Evolutionary conservation across 2,797 vertebrate species (phyloP).

Genomic region (Pteronotus mesoamericanus): DNA sequence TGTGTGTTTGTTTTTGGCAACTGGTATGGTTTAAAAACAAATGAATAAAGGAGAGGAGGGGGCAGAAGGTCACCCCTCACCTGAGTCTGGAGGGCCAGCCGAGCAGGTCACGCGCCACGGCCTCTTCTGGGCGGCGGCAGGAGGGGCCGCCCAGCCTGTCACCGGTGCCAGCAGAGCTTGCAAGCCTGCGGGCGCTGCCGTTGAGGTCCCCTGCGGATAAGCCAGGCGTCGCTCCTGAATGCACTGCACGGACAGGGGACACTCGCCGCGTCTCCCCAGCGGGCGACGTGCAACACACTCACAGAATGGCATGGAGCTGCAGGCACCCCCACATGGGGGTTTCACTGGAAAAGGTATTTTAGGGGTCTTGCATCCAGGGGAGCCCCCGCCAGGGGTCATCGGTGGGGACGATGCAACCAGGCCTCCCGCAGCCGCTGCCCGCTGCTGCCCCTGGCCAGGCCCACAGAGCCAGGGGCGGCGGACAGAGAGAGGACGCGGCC

Average conservation of each 20-base stretch:
- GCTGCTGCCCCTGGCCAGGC: fast-evolving
- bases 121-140: background rate
- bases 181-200: background rate
- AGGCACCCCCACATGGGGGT: background rate
- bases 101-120: fast-evolving
- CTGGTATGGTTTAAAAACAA: background rate
- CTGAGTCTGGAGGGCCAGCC: background rate
- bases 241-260: fast-evolving
- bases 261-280: fast-evolving
- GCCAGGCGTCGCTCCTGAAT: background rate
- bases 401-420: background rate
- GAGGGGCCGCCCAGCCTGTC: too few species aligned
- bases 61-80: background rate
- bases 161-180: background rate
- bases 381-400: background rate
- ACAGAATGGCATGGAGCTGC: fast-evolving
- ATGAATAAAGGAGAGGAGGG: background rate
- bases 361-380: background rate
- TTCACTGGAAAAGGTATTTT: background rate
- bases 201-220: background rate
- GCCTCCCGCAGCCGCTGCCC: background rate
- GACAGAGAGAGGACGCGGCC: background rate
- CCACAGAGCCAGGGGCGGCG: background rate
- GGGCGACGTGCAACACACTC: fast-evolving
- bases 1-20: too few species aligned